Evolutionary conservation across 2,888 invertebrate species (phyloP).

Genomic region (Catocala fraxini): DNA sequence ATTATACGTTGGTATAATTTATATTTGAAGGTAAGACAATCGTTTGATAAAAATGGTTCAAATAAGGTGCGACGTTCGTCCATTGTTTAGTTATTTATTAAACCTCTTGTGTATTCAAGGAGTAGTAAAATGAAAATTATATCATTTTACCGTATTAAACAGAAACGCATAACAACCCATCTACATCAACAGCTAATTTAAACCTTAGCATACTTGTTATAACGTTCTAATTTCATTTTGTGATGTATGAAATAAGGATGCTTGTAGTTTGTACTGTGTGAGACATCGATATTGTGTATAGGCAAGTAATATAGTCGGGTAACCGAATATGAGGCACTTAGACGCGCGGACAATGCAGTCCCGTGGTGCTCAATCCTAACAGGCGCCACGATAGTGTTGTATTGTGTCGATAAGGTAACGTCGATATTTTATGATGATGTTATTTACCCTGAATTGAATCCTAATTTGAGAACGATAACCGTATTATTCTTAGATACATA

Average conservation of each 20-base stretch:
- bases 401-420: constrained; percentile 36
- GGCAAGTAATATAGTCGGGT: constrained; percentile 79
- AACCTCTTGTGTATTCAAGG: constrained; percentile 75
- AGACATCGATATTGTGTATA: constrained; percentile 79
- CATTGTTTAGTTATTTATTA: constrained; percentile 83
- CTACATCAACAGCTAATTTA: constrained; percentile 34
- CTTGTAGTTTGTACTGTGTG: constrained; percentile 39
- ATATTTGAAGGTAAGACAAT: constrained; percentile 61
- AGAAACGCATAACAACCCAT: constrained; percentile 44
- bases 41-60: constrained; percentile 76
- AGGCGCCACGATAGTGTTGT: constrained; percentile 79
- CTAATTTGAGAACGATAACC: too few species aligned
- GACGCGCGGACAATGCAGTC: constrained; percentile 79
- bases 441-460: neutral
- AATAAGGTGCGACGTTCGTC: constrained; percentile 81
- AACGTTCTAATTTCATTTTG: constrained; percentile 44
- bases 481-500: too few species aligned
- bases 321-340: constrained; percentile 87
- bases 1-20: constrained; percentile 51
- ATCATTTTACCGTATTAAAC: constrained; percentile 56
- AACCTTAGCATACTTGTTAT: constrained; percentile 21
- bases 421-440: constrained; percentile 2
- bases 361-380: constrained; percentile 73
- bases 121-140: constrained; percentile 85
- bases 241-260: constrained; percentile 55